phyloP scores from a whole-genome alignment of 2,888 invertebrate genomes.

The Clitarchus hookeri region DNA sequence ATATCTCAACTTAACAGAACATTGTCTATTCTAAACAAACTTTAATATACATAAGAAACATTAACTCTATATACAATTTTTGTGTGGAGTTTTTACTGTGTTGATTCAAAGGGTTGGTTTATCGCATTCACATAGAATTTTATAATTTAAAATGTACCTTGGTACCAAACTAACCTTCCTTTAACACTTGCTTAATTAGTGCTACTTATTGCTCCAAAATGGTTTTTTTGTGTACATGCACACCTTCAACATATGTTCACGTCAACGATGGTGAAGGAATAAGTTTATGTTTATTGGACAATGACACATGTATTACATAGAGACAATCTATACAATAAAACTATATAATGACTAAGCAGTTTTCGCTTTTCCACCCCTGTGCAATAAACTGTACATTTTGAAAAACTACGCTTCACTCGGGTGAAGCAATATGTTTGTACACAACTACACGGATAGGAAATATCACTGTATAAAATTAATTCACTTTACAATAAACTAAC shows the following conservation, averaged over 20 bases:
- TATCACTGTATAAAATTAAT: conserved; percentile 14
- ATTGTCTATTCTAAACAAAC: too few species aligned
- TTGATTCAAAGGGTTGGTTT: too few species aligned
- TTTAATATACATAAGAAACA: too few species aligned
- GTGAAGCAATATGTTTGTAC: neutral
- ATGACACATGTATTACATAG: neutral
- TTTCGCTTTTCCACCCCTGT: conserved; percentile 8
- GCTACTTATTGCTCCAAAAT: neutral
- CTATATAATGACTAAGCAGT: conserved; percentile 1
- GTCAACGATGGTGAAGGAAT: neutral
- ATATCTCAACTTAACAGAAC: too few species aligned
- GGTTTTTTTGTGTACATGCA: neutral
- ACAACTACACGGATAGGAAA: neutral
- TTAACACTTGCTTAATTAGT: neutral
- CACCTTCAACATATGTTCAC: neutral
- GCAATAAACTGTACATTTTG: neutral
- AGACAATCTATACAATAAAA: neutral
- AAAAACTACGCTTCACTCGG: neutral
- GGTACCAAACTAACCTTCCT: neutral
- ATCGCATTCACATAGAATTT: too few species aligned
- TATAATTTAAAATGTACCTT: too few species aligned
- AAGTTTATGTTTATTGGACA: neutral
- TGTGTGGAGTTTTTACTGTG: too few species aligned
- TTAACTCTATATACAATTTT: too few species aligned
- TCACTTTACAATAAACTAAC: neutral